phyloP scores from a whole-genome alignment of 1,140 invertebrate genomes.

The Acromyrmex heyeri region DNA sequence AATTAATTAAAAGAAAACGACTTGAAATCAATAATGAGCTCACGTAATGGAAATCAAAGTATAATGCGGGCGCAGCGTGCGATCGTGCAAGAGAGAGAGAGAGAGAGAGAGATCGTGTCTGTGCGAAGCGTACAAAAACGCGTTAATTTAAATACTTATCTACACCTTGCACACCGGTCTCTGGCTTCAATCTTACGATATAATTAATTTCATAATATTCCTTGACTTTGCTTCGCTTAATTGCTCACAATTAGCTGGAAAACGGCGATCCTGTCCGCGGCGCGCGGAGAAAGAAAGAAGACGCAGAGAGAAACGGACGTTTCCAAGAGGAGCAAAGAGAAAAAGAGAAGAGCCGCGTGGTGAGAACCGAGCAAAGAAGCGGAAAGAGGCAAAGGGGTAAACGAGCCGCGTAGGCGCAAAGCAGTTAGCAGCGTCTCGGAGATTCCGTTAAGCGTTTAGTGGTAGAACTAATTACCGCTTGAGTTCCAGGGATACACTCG shows the following conservation, averaged over 20 bases:
- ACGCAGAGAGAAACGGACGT: not conserved
- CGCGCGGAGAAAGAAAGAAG: constrained; percentile 18
- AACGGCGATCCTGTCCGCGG: constrained; percentile 16
- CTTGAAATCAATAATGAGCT: constrained; percentile 51
- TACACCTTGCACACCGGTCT: constrained; percentile 56
- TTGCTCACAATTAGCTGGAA: constrained; percentile 72
- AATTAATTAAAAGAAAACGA: constrained; percentile 50
- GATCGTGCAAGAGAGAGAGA: not conserved
- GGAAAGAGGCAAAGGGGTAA: not conserved
- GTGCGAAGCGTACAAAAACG: constrained; percentile 33
- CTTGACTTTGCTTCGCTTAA: constrained; percentile 70
- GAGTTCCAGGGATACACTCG: constrained; percentile 63
- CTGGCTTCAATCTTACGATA: constrained; percentile 54
- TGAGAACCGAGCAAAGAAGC: not conserved
- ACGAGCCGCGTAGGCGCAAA: constrained; percentile 65
- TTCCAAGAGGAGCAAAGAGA: constrained; percentile 38
- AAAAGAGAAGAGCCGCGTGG: not conserved
- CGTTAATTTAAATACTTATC: constrained; percentile 74
- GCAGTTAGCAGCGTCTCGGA: constrained; percentile 71
- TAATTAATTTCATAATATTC: constrained; percentile 77
- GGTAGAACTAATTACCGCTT: constrained; percentile 75
- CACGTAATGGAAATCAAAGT: constrained; percentile 56
- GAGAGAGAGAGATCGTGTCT: not conserved
- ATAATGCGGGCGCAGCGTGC: constrained; percentile 14
- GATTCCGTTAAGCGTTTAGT: constrained; percentile 74